Evolutionary conservation across 2,113 vertebrate species (phyloP), one percentile per base, ranked within the genome.

Genomic region (Catharus fuscescens): DNA sequence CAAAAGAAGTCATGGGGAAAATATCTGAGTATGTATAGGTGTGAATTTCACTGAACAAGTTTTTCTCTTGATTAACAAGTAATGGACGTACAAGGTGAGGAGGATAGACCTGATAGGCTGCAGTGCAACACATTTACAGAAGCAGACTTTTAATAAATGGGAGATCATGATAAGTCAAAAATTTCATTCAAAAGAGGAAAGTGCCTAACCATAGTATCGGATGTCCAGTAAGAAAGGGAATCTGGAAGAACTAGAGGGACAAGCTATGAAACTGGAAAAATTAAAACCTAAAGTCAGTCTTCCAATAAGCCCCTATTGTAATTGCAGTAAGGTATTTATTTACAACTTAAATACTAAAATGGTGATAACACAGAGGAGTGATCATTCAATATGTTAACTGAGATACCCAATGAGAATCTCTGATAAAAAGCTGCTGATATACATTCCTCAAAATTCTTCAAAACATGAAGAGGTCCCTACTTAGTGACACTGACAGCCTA

Each of bases 131-230:
- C 7, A 47, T 5, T 52, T 88, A 24, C 5, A 65, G 18, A 80
- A 29, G 26, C 8, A 72, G 56, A 18, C 23, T 52, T 53, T 72
- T 65, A 56, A n/a, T 23, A 60, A 26, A 48, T 3, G 0, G 4
- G 0, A 5, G 16, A 6, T 11, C 40, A 32, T 13, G 10, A 8
- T 23, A 66, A 61, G 6, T 6, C 8, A 34, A 56, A 44, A 91
- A 73, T 47, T 5, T 13, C 9, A 28, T 67, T 54, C 11, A 28
- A 18, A 73, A 69, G 34, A 60, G 19, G 14, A 26, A 79, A 36
- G 19, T 25, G 12, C 5, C 11, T 74, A 56, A 40, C 16, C 20
- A 38, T 18, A 2, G 6, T 38, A 23, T 25, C 0, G 0, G 5
- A 62, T 42, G 10, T 20, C 12, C 5, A 61, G 9, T 52, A 44